Conservation (phyloP, 1,140 invertebrate genomes). For the Sarcophaga peregrina region DNA sequence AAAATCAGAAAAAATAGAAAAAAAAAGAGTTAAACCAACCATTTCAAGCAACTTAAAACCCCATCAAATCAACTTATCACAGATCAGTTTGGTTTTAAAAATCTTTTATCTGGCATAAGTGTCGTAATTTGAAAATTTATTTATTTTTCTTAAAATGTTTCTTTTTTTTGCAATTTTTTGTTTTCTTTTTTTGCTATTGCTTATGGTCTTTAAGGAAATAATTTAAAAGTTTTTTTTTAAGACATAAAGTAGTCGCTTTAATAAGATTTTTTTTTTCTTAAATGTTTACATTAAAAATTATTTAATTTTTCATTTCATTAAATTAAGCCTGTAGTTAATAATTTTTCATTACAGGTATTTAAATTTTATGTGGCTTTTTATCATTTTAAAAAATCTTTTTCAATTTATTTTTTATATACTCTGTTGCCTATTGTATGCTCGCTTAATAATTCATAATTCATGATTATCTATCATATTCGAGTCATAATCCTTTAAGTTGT, state of each 20-base stretch:
- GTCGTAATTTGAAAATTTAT: not conserved
- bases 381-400: not conserved
- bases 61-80: slow-evolving; percentile 21
- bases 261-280: not conserved
- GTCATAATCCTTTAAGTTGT: not conserved
- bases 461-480: not conserved
- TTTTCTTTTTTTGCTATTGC: too few relatives aligned
- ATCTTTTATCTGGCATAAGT: slow-evolving; percentile 6
- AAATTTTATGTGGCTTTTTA: not conserved
- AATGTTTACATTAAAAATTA: not conserved
- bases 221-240: not conserved
- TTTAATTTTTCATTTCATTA: not conserved
- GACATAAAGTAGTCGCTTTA: not conserved
- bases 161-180: too few relatives aligned
- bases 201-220: not conserved
- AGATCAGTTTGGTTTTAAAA: slow-evolving; percentile 16
- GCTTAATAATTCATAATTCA: not conserved
- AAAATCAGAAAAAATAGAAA: not conserved
- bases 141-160: too few relatives aligned
- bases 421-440: not conserved
- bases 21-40: too few relatives aligned
- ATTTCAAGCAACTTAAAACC: not conserved
- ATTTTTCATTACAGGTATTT: not conserved
- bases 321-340: not conserved
- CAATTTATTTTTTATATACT: not conserved